These are phyloP conservation scores for Decapterus maruadsi DNA, from an alignment of 2,797 vertebrate genomes.

Conservation along the genomic window DNA sequence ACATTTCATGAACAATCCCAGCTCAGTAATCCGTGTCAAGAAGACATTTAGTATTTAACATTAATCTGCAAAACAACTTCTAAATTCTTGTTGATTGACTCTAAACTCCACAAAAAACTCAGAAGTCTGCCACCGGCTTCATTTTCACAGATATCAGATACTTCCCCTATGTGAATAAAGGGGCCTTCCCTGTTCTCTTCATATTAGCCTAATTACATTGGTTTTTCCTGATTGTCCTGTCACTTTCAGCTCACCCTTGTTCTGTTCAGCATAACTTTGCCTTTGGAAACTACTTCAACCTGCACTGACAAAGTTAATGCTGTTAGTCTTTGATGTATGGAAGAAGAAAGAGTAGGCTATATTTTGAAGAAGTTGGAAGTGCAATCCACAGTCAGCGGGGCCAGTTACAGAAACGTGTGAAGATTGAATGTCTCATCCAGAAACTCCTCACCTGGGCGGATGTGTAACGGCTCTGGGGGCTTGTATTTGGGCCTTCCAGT, in stretches of 20 bases:
- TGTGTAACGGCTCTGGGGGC: background rate
- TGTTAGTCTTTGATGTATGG: slow-evolving; percentile 12
- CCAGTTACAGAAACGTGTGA: background rate
- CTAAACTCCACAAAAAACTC: background rate
- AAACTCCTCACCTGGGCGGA: background rate
- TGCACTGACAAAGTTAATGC: background rate
- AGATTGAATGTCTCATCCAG: background rate
- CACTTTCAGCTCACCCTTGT: background rate
- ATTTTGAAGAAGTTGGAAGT: slow-evolving; percentile 4
- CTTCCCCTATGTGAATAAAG: background rate
- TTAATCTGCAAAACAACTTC: background rate
- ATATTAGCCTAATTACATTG: background rate
- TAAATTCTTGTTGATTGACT: background rate
- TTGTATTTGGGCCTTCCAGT: slow-evolving; percentile 2
- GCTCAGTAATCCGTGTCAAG: background rate
- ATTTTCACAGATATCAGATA: background rate
- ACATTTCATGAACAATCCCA: background rate
- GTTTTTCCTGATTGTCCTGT: background rate
- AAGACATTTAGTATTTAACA: background rate
- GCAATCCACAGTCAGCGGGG: background rate
- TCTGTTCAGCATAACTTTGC: background rate
- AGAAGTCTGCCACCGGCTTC: background rate
- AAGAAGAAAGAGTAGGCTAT: background rate
- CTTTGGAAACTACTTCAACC: background rate
- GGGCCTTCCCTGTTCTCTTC: background rate